Conservation (phyloP, 2,888 invertebrate species). For the Morpho achilles region DNA sequence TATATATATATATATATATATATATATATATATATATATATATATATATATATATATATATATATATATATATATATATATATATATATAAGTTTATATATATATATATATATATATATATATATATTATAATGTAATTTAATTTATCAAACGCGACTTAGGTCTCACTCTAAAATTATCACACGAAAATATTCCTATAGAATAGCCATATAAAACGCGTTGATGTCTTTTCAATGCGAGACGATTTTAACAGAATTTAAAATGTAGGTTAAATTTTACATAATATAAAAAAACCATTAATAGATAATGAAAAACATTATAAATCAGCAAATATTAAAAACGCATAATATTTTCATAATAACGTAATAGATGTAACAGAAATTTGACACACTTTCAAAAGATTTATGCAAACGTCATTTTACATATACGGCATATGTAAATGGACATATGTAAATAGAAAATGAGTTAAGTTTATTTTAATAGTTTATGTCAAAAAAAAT, state of each 20-base stretch:
- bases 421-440: conserved; percentile 5
- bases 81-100: not conserved
- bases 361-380: conserved; percentile 10
- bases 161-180: not conserved
- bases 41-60: not conserved
- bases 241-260: conserved; percentile 2
- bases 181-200: not conserved
- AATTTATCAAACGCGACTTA: not conserved
- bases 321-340: conserved; percentile 2
- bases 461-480: conserved; percentile 2
- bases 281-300: conserved; percentile 5
- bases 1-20: not conserved
- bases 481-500: too few species aligned
- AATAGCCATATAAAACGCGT: conserved; percentile 30
- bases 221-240: conserved; percentile 56
- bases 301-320: conserved; percentile 1
- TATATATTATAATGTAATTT: not conserved
- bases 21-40: not conserved
- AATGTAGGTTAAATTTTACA: conserved; percentile 9
- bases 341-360: conserved; percentile 7
- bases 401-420: conserved; percentile 6
- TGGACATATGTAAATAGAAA: conserved; percentile 7
- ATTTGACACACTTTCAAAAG: conserved; percentile 15
- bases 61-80: not conserved
- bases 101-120: not conserved